Base-by-base conservation (phyloP, 2,797 vertebrate genomes). In the Novumbra hubbsi region DNA sequence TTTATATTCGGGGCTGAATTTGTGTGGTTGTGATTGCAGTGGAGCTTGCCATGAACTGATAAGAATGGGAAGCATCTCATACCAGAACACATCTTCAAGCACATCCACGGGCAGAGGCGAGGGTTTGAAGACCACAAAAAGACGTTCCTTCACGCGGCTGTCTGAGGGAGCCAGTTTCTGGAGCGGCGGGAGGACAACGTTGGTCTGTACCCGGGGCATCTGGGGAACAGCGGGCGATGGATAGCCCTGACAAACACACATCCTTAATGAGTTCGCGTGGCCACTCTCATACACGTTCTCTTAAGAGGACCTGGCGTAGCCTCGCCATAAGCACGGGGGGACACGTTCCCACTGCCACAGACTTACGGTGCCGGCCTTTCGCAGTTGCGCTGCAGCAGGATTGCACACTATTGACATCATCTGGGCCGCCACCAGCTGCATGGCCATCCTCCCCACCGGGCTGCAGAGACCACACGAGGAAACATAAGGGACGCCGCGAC, bases 1-100 rank as follows among this genome's bases (percentile, higher is more conserved):
- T 45, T 45, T 45, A 1, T 45, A 45, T 45, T 45, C 11, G 11
- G 1, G 41, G 9, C 41, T 45, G 41, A 14, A 14, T 45, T 45
- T 45, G 41, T 45, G 41, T 48, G 2, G 19, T 1, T 63, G 15
- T 41, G 45, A 11, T 50, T 11, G 2, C 2, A 32, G 41, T 1
- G 12, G 41, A 6, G 41, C 6, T 45, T 45, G 41, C 41, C 41
- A 45, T 45, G 3, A 45, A 45, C 1, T 5, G 41, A 45, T 45
- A 45, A 45, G 41, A 45, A 45, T 14, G 41, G 9, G 7, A 45
- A 45, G 41, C 12, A 3, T 27, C 11, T 24, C 55, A 60, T 60
- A 98, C 98, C 97, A 96, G 92, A 97, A 99, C 19, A 99, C 93
- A 73, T 99, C 96, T 85, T 98, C 96, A 88, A 99, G 83, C 50